These are phyloP conservation scores for Adelognathus sp. DNA, from an alignment of 2,888 invertebrate genomes.

Conservation along the genomic window DNA sequence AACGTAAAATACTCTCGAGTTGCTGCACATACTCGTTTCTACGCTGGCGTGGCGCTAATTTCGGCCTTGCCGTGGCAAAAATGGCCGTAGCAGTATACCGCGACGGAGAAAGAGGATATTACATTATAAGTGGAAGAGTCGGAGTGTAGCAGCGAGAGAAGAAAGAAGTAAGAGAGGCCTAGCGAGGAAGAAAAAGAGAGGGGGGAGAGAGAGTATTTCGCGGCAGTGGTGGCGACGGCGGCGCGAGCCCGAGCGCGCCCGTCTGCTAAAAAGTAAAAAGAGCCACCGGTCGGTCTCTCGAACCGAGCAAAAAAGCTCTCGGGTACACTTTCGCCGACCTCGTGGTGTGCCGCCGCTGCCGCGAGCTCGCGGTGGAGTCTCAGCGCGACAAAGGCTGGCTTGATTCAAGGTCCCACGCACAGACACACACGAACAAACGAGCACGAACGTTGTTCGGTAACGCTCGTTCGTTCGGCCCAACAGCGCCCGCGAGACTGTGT, in stretches of 20 bases:
- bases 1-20: slow-evolving; percentile 3
- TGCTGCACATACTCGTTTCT: not conserved
- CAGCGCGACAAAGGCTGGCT: slow-evolving; percentile 80
- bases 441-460: slow-evolving; percentile 60
- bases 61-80: slow-evolving; percentile 56
- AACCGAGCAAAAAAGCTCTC: slow-evolving; percentile 74
- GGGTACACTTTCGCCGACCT: slow-evolving; percentile 81
- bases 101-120: slow-evolving; percentile 41
- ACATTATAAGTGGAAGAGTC: slow-evolving; percentile 4
- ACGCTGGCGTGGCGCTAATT: slow-evolving; percentile 50
- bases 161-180: slow-evolving; percentile 55
- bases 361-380: slow-evolving; percentile 73
- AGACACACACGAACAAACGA: too few relatives aligned
- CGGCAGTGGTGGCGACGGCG: slow-evolving; percentile 40
- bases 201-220: slow-evolving; percentile 61
- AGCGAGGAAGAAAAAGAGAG: slow-evolving; percentile 24
- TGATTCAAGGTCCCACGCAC: slow-evolving; percentile 80
- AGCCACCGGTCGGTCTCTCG: slow-evolving; percentile 67
- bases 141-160: slow-evolving; percentile 56
- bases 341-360: slow-evolving; percentile 71
- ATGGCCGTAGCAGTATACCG: slow-evolving; percentile 34
- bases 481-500: slow-evolving; percentile 25
- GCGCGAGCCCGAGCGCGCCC: slow-evolving; percentile 54
- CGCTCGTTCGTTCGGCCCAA: slow-evolving; percentile 51
- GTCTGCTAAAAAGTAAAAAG: slow-evolving; percentile 61